phyloP scores from a whole-genome alignment of 2,113 vertebrate species.

The Deroptyus accipitrinus region DNA sequence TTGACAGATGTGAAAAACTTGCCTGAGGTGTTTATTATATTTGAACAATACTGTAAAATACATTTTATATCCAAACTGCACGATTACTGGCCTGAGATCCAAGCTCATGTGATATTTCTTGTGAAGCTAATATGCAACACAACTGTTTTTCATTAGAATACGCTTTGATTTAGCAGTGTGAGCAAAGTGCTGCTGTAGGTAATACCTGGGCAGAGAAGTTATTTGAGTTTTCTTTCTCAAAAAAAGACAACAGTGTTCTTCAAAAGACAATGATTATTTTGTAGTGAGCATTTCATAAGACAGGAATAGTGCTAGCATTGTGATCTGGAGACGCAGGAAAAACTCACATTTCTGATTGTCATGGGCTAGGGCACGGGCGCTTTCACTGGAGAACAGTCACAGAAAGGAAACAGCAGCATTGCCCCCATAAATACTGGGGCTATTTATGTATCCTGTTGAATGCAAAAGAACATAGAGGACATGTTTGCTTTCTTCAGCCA shows the following conservation, averaged over 20 bases:
- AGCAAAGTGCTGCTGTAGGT: neutral
- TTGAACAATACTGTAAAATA: conserved; percentile 39
- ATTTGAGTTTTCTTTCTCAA: neutral
- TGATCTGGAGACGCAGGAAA: neutral
- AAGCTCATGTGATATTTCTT: neutral
- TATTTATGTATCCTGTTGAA: neutral
- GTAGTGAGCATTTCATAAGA: neutral
- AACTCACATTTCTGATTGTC: neutral
- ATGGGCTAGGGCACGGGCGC: neutral
- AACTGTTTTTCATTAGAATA: conserved; percentile 10
- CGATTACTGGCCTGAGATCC: neutral
- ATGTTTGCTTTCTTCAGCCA: neutral
- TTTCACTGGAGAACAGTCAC: neutral
- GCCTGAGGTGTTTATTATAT: conserved; percentile 31
- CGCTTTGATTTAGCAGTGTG: neutral
- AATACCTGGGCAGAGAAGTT: conserved; percentile 1
- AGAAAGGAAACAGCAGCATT: neutral
- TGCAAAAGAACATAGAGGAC: neutral
- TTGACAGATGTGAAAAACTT: conserved; percentile 8
- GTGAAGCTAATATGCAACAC: neutral
- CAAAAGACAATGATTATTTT: neutral
- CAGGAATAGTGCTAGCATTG: neutral
- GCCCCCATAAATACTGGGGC: neutral
- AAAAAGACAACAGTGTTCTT: neutral
- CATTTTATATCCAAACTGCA: neutral